Base-by-base conservation (phyloP, 2,888 invertebrate species). In the Dysmachus trigonus region DNA sequence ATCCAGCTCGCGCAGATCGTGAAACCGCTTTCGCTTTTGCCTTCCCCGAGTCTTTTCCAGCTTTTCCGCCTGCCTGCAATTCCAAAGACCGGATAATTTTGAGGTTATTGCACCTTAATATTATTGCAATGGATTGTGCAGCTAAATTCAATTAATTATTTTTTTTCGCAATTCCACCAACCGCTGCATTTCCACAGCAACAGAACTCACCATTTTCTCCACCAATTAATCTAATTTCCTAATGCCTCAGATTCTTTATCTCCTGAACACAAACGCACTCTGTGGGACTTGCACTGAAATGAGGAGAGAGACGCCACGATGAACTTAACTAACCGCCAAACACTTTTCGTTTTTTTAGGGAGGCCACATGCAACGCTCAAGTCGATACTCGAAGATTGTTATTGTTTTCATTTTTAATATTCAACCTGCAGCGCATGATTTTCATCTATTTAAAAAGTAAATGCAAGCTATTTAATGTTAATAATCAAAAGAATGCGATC, bases 21-120 rank as follows among this genome's bases (percentile, higher is more conserved):
- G 99, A 99, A 89, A 99, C 99, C 90, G 99, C 98, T 95, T 99
- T 99, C 89, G 98, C 98, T 94, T 99, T 99, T 86, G 98, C 98
- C 95, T 99, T 99, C 91, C 99, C 99, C 88, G 99, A 98, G 95
- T 99, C 99, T 94, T 99, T 99, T 91, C 99, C 99, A 93, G 99
- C 99, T 96, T 99, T 99, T 92, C 99, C 99, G 93, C 99, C 99
- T 95, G 99, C 99, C 99, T 97, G 94, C 92, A 94, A 94, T 53
- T 72, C 86, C 79, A 88, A 38, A 87, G 18, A 77, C 73, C 81
- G 53, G 71, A 79, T 38, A 41, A 47, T 71, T 85, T 71, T 85
- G 47, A 71, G 79, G 71, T 85, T 77, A 85, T 35, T 31, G 41
- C 41, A 53, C 41, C 62, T 47, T 22, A 53, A 76, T 27, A 30